Evolutionary conservation across 2,113 vertebrate genomes (phyloP), one percentile per base, ranked within the genome.

Genomic region (Pseudopodoces humilis): DNA sequence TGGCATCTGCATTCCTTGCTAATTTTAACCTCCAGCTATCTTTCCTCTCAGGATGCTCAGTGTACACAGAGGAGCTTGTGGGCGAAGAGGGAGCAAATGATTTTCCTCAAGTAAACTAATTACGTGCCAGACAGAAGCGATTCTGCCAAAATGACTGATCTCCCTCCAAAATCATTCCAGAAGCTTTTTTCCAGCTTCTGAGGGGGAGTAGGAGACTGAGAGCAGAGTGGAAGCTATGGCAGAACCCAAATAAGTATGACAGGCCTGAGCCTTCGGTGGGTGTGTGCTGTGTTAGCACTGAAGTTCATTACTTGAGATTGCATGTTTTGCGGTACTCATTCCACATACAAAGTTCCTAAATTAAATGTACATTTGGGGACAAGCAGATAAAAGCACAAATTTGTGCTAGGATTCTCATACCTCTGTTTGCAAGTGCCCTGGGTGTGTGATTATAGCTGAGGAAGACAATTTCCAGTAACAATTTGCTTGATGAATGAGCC

Each of bases 11-110:
- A 5, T 70, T 87, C 20, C 35, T 7, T 75, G 87, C 94, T 97
- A 92, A 96, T 97, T 97, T 98, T 97, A 97, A 94, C 93, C 82
- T 94, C 90, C 78, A 77, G 90, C 94, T 86, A 31, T 94, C 92
- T 95, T 41, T 15, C 35, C 63, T 96, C 41, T 90, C 75, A 63
- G 80, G 55, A 46, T 83, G 65, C 62, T n/a, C n/a, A 4, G 7
- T 62, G 56, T 44, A 88, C 94, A 67, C 53, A 83, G 58, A 69
- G 65, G 59, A 64, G 35, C 75, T 86, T 58, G 82, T 79, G 52
- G 91, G 63, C 39, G 28, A 88, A 37, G 3, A 58, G 75, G 65
- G 85, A 96, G 82, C 74, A 90, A 84, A 76, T 84, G 1, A 56
- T 68, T 74, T 69, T 69, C 67, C 65, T 55, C 44, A 74, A 76